A percentile compares a stretch with the other conserved stretches of the same genome.
Conservation (phyloP, 2,113 vertebrate species). For the Bambusicola thoracicus region DNA sequence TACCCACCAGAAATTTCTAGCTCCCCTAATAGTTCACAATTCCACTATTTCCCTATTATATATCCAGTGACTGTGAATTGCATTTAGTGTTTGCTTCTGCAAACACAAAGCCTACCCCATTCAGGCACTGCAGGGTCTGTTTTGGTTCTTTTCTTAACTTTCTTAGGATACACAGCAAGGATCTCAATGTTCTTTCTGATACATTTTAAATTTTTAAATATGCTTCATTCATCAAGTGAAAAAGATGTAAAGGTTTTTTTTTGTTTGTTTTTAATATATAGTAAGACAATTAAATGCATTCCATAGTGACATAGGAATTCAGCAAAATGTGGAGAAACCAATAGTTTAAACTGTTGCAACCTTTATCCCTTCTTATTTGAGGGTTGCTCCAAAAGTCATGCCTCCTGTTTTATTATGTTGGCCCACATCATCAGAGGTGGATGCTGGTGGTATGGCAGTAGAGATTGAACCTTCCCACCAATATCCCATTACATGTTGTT, state of each 20-base stretch:
- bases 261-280: neutral
- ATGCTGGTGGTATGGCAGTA: neutral
- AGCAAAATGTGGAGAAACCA: neutral
- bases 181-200: neutral
- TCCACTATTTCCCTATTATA: neutral
- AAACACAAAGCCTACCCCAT: neutral
- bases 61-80: neutral
- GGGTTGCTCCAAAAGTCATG: neutral
- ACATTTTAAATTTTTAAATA: neutral
- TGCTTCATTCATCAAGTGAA: neutral
- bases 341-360: neutral
- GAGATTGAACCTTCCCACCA: too few species aligned
- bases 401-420: neutral
- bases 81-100: conserved; percentile 14
- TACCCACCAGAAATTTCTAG: conserved; percentile 48
- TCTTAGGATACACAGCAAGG: neutral
- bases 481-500: too few species aligned
- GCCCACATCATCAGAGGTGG: too few species aligned
- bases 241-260: neutral
- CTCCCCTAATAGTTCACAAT: conserved; percentile 30
- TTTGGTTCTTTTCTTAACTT: neutral
- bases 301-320: neutral
- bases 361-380: neutral
- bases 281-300: neutral
- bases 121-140: neutral